Evolutionary conservation across 2,888 invertebrate species (phyloP).

Genomic region (Cosmorhoe ocellata): DNA sequence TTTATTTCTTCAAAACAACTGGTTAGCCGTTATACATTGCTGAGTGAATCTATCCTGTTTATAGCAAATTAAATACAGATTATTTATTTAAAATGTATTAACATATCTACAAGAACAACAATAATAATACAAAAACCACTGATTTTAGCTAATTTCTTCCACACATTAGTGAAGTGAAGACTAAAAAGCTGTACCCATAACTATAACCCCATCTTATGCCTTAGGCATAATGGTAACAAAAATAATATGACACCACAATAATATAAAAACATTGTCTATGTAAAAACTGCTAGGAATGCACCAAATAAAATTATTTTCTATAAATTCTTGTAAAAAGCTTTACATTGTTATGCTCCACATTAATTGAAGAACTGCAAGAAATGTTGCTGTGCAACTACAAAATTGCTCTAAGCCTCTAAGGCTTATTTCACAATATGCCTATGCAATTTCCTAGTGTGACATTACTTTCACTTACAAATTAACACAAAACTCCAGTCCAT

Average conservation of each 20-base stretch:
- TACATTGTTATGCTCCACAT: too few species aligned
- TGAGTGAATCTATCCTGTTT: too few species aligned
- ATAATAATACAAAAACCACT: slow-evolving; percentile 13
- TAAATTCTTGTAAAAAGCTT: slow-evolving; percentile 1
- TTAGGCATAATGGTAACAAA: slow-evolving; percentile 1
- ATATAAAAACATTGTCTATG: neutral
- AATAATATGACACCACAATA: slow-evolving; percentile 13
- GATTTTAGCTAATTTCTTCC: neutral
- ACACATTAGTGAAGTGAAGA: neutral
- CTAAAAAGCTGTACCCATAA: neutral
- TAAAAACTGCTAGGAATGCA: slow-evolving; percentile 4
- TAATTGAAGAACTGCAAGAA: too few species aligned
- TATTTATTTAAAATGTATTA: slow-evolving; percentile 32
- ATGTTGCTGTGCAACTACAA: neutral
- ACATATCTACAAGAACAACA: slow-evolving; percentile 31
- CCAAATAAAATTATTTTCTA: slow-evolving; percentile 1
- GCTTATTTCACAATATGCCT: neutral
- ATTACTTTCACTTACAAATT: slow-evolving; percentile 14
- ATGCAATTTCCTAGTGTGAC: neutral
- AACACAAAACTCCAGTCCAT: slow-evolving; percentile 27
- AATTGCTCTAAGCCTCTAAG: too few species aligned
- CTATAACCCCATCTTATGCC: too few species aligned
- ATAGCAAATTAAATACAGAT: slow-evolving; percentile 8
- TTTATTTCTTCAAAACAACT: too few species aligned
- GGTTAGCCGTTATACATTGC: too few species aligned